A percentile compares a stretch with the other conserved stretches of the same genome.
phyloP scores from a whole-genome alignment of 2,888 invertebrate genomes.

The Heliothis peltigera region DNA sequence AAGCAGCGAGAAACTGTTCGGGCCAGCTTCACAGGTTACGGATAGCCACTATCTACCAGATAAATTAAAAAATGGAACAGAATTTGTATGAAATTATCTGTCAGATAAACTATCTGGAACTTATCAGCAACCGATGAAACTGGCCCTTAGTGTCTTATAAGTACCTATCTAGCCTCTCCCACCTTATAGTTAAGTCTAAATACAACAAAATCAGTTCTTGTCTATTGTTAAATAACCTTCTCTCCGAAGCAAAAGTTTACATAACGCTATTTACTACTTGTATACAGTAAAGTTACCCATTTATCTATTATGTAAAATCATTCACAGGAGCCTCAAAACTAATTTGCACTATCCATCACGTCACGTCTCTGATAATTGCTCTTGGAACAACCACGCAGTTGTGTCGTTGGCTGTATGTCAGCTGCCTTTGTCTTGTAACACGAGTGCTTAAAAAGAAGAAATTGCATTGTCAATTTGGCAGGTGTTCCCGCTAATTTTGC shows the following conservation, averaged over 20 bases:
- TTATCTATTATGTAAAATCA: slow-evolving; percentile 41
- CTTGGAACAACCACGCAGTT: slow-evolving; percentile 71
- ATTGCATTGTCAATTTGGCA: slow-evolving; percentile 31
- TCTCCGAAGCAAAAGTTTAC: slow-evolving; percentile 17
- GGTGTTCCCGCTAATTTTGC: slow-evolving; percentile 4
- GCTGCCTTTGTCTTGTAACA: slow-evolving; percentile 43
- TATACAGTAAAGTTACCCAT: slow-evolving; percentile 17
- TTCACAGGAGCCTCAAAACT: slow-evolving; percentile 42
- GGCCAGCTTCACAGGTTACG: no score
- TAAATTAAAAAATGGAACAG: no score
- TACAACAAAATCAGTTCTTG: no score
- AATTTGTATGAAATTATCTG: no score
- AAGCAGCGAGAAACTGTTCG: no score
- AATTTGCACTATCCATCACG: slow-evolving; percentile 63
- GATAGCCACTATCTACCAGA: no score
- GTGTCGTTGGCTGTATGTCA: slow-evolving; percentile 36
- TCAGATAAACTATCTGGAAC: no score
- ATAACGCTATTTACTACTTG: slow-evolving; percentile 32
- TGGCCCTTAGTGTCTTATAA: no score
- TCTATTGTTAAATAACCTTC: slow-evolving; percentile 2
- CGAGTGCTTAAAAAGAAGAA: slow-evolving; percentile 25
- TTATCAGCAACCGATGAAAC: no score
- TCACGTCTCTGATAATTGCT: slow-evolving; percentile 70
- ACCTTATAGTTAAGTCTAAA: no score
- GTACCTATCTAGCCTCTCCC: slow-evolving; percentile 8